phyloP scores from a whole-genome alignment of 53 echinoderm and acorn worm genomes.

The Holothuria leucospilota region DNA sequence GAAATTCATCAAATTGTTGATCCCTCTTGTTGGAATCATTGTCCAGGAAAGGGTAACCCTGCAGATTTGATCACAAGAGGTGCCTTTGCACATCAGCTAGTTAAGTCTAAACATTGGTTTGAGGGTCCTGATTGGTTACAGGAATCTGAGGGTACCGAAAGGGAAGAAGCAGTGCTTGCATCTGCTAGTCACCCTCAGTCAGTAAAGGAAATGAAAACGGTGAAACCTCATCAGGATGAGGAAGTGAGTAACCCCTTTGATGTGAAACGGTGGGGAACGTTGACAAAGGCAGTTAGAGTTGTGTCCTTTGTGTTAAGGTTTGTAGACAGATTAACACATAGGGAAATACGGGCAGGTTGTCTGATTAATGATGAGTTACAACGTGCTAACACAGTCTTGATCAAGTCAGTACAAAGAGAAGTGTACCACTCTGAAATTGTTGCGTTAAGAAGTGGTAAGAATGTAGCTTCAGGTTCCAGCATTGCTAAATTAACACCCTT shows the following conservation, averaged over 20 bases:
- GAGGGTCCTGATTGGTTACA: too few relatives aligned
- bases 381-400: neutral
- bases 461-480: neutral
- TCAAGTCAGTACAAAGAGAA: too few relatives aligned
- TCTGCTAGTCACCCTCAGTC: too few relatives aligned
- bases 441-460: too few relatives aligned
- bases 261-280: neutral
- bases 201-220: neutral
- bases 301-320: conserved; percentile 2
- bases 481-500: conserved; percentile 1
- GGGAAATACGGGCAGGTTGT: neutral
- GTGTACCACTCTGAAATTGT: too few relatives aligned
- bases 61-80: too few relatives aligned
- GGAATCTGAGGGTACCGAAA: neutral
- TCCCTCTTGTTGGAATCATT: too few relatives aligned
- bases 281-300: conserved; percentile 4
- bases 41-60: too few relatives aligned
- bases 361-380: neutral
- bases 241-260: neutral
- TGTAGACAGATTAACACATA: neutral
- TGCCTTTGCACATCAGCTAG: too few relatives aligned
- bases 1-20: too few relatives aligned
- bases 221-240: neutral
- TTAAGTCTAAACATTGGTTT: too few relatives aligned
- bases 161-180: too few relatives aligned